A percentile compares a stretch with the other conserved stretches of the same genome.
These are phyloP conservation scores for Scelioninae gen. 2 DNA, from an alignment of 2,888 invertebrate genomes.

Conservation along the genomic window DNA sequence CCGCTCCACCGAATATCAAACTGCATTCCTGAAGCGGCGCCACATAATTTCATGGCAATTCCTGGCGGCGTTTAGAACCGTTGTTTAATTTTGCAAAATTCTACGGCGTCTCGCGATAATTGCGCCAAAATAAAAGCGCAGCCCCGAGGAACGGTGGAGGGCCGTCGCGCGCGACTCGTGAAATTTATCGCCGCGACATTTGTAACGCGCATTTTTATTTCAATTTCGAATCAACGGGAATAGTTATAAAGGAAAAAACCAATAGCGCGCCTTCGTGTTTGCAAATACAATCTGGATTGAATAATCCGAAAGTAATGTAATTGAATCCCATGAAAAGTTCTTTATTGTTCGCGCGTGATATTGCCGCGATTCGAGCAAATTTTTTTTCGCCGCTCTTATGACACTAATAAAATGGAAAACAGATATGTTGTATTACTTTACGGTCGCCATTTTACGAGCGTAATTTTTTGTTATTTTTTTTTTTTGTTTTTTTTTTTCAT, in stretches of 20 bases:
- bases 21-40: conserved; percentile 26
- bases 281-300: conserved; percentile 35
- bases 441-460: conserved; percentile 9
- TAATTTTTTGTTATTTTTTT: too few species aligned
- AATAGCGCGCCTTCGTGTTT: conserved; percentile 16
- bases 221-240: neutral
- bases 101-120: conserved; percentile 11
- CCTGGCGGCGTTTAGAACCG: conserved; percentile 28
- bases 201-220: neutral
- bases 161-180: neutral
- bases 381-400: conserved; percentile 21
- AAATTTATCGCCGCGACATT: conserved; percentile 10
- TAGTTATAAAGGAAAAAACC: conserved; percentile 10
- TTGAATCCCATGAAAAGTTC: conserved; percentile 39
- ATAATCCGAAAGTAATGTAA: conserved; percentile 43
- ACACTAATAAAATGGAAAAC: conserved; percentile 36
- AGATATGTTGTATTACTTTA: conserved; percentile 27
- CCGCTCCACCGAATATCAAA: conserved; percentile 33
- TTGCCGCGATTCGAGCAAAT: conserved; percentile 22
- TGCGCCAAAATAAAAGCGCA: neutral
- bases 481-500: too few species aligned
- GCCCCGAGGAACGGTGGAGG: too few species aligned
- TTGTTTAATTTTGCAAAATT: conserved; percentile 36
- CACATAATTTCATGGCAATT: conserved; percentile 36
- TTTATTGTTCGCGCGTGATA: conserved; percentile 43